Percentiles rank a stretch among this genome's conserved stretches.
Conservation (phyloP, 1,140 invertebrate species). For the Dinoponera quadriceps region DNA sequence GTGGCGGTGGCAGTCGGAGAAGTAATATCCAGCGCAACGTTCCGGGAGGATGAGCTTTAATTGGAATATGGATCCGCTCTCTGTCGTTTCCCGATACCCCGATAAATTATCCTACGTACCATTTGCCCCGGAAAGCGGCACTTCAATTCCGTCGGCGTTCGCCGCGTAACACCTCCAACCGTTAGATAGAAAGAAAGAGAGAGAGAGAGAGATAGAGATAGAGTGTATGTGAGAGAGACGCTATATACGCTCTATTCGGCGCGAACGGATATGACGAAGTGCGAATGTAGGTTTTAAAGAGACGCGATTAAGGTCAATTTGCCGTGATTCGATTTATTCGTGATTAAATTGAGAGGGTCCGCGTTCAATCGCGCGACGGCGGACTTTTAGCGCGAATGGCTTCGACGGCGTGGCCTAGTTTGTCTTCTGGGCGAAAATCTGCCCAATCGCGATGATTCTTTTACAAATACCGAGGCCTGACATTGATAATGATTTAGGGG, state of each 20-base stretch:
- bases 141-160: slow-evolving; percentile 74
- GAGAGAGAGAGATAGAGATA: slow-evolving; percentile 16
- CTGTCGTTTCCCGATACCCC: slow-evolving; percentile 84
- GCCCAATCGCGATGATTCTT: background rate
- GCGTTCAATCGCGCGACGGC: slow-evolving; percentile 34
- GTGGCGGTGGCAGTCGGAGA: slow-evolving; percentile 70
- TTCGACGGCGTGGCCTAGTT: background rate
- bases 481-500: background rate
- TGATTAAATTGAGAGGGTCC: slow-evolving; percentile 53
- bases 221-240: slow-evolving; percentile 53
- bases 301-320: slow-evolving; percentile 73
- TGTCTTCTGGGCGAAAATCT: background rate
- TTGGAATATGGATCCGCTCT: slow-evolving; percentile 85
- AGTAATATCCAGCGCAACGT: slow-evolving; percentile 78
- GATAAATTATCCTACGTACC: slow-evolving; percentile 85
- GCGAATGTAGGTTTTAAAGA: slow-evolving; percentile 72
- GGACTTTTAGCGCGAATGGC: slow-evolving; percentile 14
- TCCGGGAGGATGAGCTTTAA: slow-evolving; percentile 85
- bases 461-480: background rate
- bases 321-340: slow-evolving; percentile 69
- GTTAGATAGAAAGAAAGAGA: slow-evolving; percentile 39
- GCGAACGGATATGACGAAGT: slow-evolving; percentile 70
- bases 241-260: slow-evolving; percentile 58
- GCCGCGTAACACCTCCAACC: slow-evolving; percentile 70
- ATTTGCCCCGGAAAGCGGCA: slow-evolving; percentile 82